Conservation (phyloP, 1,140 invertebrate genomes). For the Macrotrachela quadricornifera region DNA sequence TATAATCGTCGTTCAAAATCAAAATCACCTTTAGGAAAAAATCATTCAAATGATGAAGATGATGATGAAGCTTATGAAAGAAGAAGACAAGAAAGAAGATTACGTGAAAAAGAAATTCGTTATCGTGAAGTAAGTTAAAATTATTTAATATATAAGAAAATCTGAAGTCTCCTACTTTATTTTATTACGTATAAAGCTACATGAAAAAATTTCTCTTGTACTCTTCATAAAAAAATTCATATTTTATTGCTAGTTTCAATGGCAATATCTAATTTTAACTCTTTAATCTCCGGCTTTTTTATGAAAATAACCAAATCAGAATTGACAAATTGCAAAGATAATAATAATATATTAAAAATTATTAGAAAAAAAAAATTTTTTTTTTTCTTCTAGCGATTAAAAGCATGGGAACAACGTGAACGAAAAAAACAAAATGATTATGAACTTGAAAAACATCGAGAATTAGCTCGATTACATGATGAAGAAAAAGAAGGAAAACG, state of each 20-base stretch:
- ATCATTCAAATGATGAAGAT: constrained; percentile 33
- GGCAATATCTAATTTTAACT: too few relatives aligned
- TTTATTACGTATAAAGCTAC: too few relatives aligned
- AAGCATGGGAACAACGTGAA: constrained; percentile 78
- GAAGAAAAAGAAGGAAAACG: constrained; percentile 58
- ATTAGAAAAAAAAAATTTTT: too few relatives aligned
- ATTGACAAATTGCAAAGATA: too few relatives aligned
- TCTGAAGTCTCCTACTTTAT: too few relatives aligned
- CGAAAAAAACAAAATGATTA: constrained; percentile 74
- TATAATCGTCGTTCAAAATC: background rate
- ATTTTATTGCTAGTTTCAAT: too few relatives aligned
- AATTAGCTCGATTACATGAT: constrained; percentile 57
- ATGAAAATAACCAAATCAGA: too few relatives aligned
- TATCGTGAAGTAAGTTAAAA: constrained; percentile 45
- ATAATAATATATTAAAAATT: too few relatives aligned
- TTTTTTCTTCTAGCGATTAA: constrained; percentile 31
- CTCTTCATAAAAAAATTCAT: too few relatives aligned
- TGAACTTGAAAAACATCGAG: constrained; percentile 64
- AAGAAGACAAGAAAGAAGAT: constrained; percentile 65
- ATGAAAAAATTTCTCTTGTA: too few relatives aligned
- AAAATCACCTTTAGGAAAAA: background rate
- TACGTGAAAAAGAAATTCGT: constrained; percentile 70
- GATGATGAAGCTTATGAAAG: constrained; percentile 73
- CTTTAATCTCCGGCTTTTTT: too few relatives aligned
- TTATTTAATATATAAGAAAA: too few relatives aligned